phyloP scores from a whole-genome alignment of 2,113 vertebrate species.

The Pollimyrus isidori region DNA sequence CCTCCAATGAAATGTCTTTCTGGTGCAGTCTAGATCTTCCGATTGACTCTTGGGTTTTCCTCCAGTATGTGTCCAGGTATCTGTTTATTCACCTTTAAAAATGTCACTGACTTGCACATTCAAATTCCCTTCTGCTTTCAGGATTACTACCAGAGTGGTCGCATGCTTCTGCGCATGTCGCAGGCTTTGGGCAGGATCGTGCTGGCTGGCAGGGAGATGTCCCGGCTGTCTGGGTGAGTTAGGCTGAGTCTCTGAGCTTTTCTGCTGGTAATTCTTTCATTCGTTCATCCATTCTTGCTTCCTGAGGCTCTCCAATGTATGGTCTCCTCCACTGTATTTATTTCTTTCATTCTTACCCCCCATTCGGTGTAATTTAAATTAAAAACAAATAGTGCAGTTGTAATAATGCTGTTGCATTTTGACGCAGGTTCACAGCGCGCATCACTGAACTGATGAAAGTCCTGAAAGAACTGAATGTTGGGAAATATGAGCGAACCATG shows the following conservation, averaged over 20 bases:
- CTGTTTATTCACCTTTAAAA: not conserved
- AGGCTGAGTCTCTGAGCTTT: not conserved
- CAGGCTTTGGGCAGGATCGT: constrained; percentile 95
- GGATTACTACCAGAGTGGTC: constrained; percentile 98
- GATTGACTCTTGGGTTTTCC: not conserved
- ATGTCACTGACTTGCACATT: not conserved
- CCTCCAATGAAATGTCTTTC: not conserved
- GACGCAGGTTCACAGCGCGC: constrained; percentile 80
- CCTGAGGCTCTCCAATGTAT: not conserved
- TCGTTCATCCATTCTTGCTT: not conserved
- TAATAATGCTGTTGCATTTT: not conserved
- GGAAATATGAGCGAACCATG: constrained; percentile 95
- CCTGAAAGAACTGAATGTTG: constrained; percentile 84
- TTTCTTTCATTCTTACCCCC: not conserved
- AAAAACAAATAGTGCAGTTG: not conserved
- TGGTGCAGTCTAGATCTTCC: not conserved
- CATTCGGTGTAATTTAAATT: not conserved
- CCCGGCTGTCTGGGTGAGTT: constrained; percentile 82
- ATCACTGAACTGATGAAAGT: constrained; percentile 95
- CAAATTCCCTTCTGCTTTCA: constrained; percentile 37
- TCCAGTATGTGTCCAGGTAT: not conserved
- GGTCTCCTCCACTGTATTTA: not conserved
- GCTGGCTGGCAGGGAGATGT: constrained; percentile 93
- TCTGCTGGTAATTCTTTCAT: not conserved
- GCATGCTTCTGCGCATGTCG: constrained; percentile 96